A percentile compares a stretch with the other conserved stretches of the same genome.
Evolutionary conservation across 2,113 vertebrate species (phyloP).

Genomic region (Eulacestoma nigropectus): DNA sequence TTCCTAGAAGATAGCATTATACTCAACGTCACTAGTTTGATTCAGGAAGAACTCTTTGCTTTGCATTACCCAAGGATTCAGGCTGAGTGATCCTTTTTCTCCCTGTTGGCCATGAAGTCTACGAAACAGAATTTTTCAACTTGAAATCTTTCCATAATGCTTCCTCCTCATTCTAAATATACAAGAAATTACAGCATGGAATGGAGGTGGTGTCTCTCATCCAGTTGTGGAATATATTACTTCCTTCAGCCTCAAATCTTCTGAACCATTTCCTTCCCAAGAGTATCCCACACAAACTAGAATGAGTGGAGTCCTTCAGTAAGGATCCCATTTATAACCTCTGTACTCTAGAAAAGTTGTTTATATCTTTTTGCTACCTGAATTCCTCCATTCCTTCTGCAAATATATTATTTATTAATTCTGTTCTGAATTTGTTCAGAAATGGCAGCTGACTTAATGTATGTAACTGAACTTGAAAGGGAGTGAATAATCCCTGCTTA

Average conservation of each 20-base stretch:
- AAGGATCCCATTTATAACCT: not conserved
- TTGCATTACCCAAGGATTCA: not conserved
- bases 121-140: not conserved
- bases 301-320: not conserved
- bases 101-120: not conserved
- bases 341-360: not conserved
- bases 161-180: slow-evolving; percentile 33
- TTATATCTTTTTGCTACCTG: not conserved
- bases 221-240: not conserved
- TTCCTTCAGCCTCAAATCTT: not conserved
- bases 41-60: not conserved
- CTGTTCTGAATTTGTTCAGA: not conserved
- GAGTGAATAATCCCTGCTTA: not conserved
- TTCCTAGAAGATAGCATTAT: not conserved
- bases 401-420: not conserved
- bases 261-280: not conserved
- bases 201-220: not conserved
- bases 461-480: not conserved
- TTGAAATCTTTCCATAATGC: not conserved
- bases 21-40: not conserved
- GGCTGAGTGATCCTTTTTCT: not conserved
- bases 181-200: not conserved
- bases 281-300: not conserved
- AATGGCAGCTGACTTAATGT: not conserved
- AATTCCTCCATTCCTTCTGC: not conserved